These are phyloP conservation scores for Chloroceryle aenea DNA, from an alignment of 2,113 vertebrate genomes.

Conservation along the genomic window DNA sequence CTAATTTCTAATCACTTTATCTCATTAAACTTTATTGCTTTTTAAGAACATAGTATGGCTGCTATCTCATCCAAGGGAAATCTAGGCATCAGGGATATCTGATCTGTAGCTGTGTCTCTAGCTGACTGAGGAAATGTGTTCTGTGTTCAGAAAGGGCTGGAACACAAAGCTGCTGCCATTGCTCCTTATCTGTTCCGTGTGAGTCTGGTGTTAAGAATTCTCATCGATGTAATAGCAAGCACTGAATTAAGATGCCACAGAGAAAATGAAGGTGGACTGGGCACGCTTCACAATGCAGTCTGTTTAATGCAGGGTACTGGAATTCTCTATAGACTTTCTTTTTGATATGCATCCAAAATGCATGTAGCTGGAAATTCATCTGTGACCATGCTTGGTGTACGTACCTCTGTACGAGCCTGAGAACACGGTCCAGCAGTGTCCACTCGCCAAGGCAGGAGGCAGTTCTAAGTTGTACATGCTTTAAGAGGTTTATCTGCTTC, in stretches of 20 bases:
- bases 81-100: not conserved
- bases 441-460: not conserved
- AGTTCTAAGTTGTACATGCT: not conserved
- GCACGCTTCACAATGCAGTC: not conserved
- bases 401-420: rapidly evolving
- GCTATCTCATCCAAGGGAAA: not conserved
- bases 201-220: not conserved
- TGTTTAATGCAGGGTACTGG: not conserved
- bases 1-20: not conserved
- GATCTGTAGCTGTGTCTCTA: not conserved
- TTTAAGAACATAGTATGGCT: not conserved
- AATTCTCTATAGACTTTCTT: not conserved
- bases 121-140: not conserved
- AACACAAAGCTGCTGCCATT: not conserved
- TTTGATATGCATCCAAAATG: not conserved
- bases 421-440: not conserved
- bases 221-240: not conserved
- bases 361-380: not conserved
- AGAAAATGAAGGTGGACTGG: not conserved
- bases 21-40: not conserved
- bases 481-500: not conserved
- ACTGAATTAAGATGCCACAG: not conserved
- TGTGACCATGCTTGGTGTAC: not conserved
- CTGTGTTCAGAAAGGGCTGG: not conserved
- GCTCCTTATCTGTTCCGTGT: not conserved